Evolutionary conservation across 1,140 invertebrate genomes (phyloP), one percentile per base, ranked within the genome.

Genomic region (Trachymyrmex cornetzi): DNA sequence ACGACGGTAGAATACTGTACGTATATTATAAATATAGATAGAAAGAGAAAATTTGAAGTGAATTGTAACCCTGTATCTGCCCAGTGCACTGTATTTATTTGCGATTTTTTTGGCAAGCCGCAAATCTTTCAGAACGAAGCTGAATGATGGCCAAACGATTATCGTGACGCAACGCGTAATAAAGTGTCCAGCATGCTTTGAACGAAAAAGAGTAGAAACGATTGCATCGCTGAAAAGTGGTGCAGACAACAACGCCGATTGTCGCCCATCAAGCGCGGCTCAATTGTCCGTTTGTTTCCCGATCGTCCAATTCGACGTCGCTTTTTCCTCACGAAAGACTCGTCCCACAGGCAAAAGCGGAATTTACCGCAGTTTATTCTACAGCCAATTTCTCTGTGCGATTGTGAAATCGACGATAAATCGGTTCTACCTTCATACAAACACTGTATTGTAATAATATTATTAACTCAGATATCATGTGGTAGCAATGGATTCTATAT

Each of bases 281-380:
- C 30, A 64, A 86, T 77, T 86, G 87, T 88, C 48, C 75, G 87
- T 86, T 88, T 86, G 88, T 86, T 81, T 74, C 66, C 34, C 69
- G 75, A 89, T 89, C 75, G 50, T 59, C 30, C 69, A 84, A 86
- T 89, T 79, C 67, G 75, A 79, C 67, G 75, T 79, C 64, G 53
- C 74, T 75, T 86, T 88, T 77, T 84, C 55, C 66, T 77, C 84
- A 50, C 64, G 69, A 59, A 72, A 59, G 63, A 57, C 24, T 74
- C 75, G 82, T 71, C 59, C 79, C 82, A 74, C 80, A 48, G n/a
- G 44, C 69, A 84, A 75, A 82, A 72, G 80, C 69, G 55, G 19
- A 48, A 84, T 48, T 61, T 82, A 24, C 53, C 27, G 55, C 69
- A 75, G 55, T 84, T 84, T 82, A 55, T 72, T 74, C 80, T 59